Percentiles rank a stretch among this genome's conserved stretches.
Conservation (phyloP, 2,113 vertebrate genomes). For the Mirza zaza region DNA sequence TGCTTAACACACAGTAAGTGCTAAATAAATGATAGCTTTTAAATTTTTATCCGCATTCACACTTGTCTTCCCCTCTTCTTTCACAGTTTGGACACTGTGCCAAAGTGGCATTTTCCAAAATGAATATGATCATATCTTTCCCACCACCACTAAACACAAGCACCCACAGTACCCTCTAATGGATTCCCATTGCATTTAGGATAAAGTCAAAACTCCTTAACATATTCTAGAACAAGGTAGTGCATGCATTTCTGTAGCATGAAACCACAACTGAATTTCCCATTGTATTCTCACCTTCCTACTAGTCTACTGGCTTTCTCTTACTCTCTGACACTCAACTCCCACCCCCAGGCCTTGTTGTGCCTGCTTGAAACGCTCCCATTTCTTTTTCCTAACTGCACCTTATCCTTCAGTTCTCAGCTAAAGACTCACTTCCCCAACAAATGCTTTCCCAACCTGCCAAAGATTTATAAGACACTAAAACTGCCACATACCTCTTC, state of each 20-base stretch:
- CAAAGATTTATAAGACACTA: background rate
- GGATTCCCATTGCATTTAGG: background rate
- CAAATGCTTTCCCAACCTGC: background rate
- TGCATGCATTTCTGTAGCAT: background rate
- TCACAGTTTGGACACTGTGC: background rate
- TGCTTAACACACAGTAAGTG: background rate
- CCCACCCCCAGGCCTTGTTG: background rate
- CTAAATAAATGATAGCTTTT: background rate
- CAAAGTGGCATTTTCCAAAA: conserved; percentile 8
- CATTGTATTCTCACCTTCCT: background rate
- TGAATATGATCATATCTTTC: background rate
- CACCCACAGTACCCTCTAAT: background rate
- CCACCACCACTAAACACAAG: background rate
- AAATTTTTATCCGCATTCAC: background rate
- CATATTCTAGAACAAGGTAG: background rate
- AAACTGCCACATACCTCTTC: background rate
- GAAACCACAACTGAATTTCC: background rate
- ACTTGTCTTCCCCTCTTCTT: background rate
- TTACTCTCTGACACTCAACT: background rate
- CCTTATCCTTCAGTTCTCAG: background rate
- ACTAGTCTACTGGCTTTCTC: background rate
- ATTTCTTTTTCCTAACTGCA: background rate
- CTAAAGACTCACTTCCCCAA: background rate
- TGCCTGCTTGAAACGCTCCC: background rate
- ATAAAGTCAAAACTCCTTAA: background rate